These are phyloP conservation scores for Novumbra hubbsi DNA, from an alignment of 2,797 vertebrate genomes.

Conservation along the genomic window DNA sequence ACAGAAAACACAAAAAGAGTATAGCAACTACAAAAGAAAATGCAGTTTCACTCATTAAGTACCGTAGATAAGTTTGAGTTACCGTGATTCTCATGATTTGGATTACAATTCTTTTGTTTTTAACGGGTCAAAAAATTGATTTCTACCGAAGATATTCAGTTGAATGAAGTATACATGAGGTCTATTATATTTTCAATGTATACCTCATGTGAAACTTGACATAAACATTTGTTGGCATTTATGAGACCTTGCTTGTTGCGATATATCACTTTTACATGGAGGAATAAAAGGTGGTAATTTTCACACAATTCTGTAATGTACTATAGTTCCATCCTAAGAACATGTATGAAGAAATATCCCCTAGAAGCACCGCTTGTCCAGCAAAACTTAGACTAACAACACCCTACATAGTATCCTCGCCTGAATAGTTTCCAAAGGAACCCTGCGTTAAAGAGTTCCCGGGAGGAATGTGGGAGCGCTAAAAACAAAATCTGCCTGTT, in stretches of 20 bases:
- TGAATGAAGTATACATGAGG: conserved; percentile 12
- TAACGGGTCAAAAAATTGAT: conserved; percentile 17
- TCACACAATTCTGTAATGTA: conserved; percentile 38
- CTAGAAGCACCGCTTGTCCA: conserved; percentile 5
- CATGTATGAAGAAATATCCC: conserved; percentile 35
- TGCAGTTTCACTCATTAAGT: conserved; percentile 46
- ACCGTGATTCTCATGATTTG: conserved; percentile 29
- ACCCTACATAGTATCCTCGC: conserved; percentile 16
- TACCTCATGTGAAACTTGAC: conserved; percentile 20
- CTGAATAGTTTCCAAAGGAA: conserved; percentile 18
- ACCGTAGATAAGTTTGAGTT: conserved; percentile 59
- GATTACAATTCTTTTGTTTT: conserved; percentile 7
- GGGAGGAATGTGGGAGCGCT: conserved; percentile 28
- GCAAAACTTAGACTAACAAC: conserved; percentile 37
- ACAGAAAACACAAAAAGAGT: conserved; percentile 22
- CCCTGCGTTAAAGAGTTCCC: not conserved
- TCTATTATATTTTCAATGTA: conserved; percentile 24
- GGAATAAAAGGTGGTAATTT: conserved; percentile 46
- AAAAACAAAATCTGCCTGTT: conserved; percentile 42
- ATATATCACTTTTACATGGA: conserved; percentile 34
- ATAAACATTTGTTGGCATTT: conserved; percentile 9
- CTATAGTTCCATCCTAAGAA: conserved; percentile 13
- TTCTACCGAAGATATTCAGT: conserved; percentile 14
- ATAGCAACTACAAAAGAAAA: conserved; percentile 9
- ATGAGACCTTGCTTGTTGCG: conserved; percentile 48